Conservation (phyloP, 2,888 invertebrate species). For the Leucoptera coffeella region DNA sequence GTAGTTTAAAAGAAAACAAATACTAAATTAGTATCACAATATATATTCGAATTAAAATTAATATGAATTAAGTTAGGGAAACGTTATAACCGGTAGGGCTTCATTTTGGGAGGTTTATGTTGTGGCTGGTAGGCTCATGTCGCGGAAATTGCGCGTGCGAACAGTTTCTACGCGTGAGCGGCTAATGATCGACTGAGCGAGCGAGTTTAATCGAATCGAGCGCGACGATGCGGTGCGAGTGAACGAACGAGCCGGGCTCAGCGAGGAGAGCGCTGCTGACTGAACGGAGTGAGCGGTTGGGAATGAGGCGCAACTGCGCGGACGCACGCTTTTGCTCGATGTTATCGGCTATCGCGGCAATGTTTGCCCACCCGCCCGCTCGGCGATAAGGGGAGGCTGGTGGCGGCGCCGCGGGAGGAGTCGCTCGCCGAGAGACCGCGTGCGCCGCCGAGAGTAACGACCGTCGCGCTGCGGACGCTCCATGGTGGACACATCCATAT, state of each 20-base stretch:
- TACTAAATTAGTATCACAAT: slow-evolving; percentile 51
- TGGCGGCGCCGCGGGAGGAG: slow-evolving; percentile 14
- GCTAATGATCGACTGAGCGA: slow-evolving; percentile 27
- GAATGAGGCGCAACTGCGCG: slow-evolving; percentile 45
- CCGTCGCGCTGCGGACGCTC: slow-evolving; percentile 17
- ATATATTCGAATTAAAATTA: slow-evolving; percentile 47
- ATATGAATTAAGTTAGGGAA: slow-evolving; percentile 33
- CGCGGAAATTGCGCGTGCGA: slow-evolving; percentile 33
- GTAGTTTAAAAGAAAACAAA: slow-evolving; percentile 2
- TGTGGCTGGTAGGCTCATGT: slow-evolving; percentile 45
- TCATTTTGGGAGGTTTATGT: slow-evolving; percentile 51
- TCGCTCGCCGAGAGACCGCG: slow-evolving; percentile 11
- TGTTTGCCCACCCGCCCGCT: too few relatives aligned
- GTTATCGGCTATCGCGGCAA: slow-evolving; percentile 31
- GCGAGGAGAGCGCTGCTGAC: slow-evolving; percentile 15
- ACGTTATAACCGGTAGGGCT: slow-evolving; percentile 51
- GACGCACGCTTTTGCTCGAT: slow-evolving; percentile 47
- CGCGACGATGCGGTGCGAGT: slow-evolving; percentile 2
- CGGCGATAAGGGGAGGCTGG: slow-evolving; percentile 43
- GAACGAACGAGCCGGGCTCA: slow-evolving; percentile 3
- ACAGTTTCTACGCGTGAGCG: slow-evolving; percentile 36
- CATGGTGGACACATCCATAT: slow-evolving; percentile 26
- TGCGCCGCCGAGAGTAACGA: slow-evolving; percentile 9
- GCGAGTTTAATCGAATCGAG: not conserved
- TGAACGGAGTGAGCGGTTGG: slow-evolving; percentile 24